These are phyloP conservation scores for Lasioglossum villosulum DNA, from an alignment of 2,888 invertebrate species.

Conservation along the genomic window DNA sequence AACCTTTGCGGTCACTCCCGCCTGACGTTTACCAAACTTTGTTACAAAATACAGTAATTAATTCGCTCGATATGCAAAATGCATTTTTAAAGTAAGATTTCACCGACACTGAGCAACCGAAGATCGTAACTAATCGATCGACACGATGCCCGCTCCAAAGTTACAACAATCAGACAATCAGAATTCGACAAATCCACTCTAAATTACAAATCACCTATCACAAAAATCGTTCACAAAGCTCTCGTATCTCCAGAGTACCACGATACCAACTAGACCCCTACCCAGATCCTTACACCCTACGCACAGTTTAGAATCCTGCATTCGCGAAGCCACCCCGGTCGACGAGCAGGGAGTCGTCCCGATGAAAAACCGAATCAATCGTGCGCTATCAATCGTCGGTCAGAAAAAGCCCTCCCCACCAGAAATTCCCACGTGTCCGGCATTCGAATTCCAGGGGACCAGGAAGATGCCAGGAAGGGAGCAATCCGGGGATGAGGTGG, in stretches of 20 bases:
- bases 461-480: slow-evolving; percentile 55
- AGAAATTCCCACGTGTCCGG: slow-evolving; percentile 54
- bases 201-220: not conserved
- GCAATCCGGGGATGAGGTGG: not conserved
- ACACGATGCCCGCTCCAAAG: no score
- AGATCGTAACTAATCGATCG: no score
- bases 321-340: not conserved
- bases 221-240: not conserved
- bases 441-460: slow-evolving; percentile 54
- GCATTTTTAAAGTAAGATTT: no score
- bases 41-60: no score
- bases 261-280: not conserved
- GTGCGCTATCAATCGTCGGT: slow-evolving; percentile 27
- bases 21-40: not conserved
- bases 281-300: not conserved
- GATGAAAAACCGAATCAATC: slow-evolving; percentile 7
- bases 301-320: not conserved
- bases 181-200: not conserved
- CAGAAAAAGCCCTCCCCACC: slow-evolving; percentile 35
- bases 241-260: not conserved
- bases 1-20: not conserved
- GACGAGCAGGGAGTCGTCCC: not conserved
- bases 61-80: no score
- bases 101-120: no score
- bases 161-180: no score